These are phyloP conservation scores for Alaudala cheleensis DNA, from an alignment of 2,113 vertebrate genomes.

Conservation along the genomic window DNA sequence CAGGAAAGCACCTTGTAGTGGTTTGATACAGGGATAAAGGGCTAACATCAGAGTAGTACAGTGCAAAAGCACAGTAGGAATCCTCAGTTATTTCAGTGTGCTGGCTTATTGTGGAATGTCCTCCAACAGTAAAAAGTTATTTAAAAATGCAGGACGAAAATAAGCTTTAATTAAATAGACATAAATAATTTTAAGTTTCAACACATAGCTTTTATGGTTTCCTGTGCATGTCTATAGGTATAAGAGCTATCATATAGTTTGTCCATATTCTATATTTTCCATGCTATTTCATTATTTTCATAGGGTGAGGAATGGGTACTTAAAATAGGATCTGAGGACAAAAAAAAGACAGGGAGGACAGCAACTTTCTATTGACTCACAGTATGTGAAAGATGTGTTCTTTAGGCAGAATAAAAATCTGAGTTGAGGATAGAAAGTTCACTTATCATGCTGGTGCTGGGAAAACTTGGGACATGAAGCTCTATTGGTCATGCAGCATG, in stretches of 20 bases:
- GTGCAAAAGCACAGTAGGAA: not conserved
- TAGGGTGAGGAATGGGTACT: not conserved
- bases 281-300: not conserved
- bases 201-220: not conserved
- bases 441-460: not conserved
- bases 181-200: not conserved
- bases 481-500: not conserved
- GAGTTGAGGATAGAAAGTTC: not conserved
- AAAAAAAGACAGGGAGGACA: fast-evolving
- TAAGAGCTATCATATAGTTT: not conserved
- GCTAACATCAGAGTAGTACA: not conserved
- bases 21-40: not conserved
- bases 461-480: not conserved
- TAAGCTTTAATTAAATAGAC: not conserved
- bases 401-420: not conserved
- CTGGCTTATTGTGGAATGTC: not conserved
- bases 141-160: not conserved
- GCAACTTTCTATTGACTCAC: not conserved
- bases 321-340: not conserved
- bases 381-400: not conserved
- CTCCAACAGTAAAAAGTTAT: not conserved
- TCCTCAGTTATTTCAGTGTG: not conserved
- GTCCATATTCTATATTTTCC: not conserved
- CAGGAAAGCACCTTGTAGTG: not conserved
- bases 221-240: not conserved